These are phyloP conservation scores for Telmatherina bonti DNA, from an alignment of 2,797 vertebrate genomes.

Conservation along the genomic window DNA sequence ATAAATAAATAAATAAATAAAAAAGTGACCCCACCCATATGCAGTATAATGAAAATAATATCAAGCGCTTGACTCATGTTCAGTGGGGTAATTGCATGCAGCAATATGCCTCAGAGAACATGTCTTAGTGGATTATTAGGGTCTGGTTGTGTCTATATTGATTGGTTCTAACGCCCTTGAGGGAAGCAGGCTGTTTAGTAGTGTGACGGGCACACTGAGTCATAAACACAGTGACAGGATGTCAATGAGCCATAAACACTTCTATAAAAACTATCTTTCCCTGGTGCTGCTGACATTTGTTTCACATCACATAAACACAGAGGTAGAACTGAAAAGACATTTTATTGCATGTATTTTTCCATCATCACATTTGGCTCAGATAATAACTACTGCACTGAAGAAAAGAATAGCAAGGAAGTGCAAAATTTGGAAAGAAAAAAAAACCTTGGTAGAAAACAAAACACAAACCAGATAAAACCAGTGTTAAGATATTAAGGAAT, in stretches of 20 bases:
- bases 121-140: constrained; percentile 69
- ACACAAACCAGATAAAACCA: not conserved
- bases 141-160: constrained; percentile 73
- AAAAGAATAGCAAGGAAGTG: not conserved
- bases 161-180: constrained; percentile 78
- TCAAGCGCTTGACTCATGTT: constrained; percentile 38
- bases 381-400: constrained; percentile 17
- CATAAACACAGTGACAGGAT: constrained; percentile 77
- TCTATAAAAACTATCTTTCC: constrained; percentile 73
- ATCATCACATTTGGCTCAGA: constrained; percentile 29
- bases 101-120: constrained; percentile 58
- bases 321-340: constrained; percentile 56
- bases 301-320: constrained; percentile 69
- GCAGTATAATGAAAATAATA: constrained; percentile 51
- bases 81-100: constrained; percentile 26
- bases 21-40: constrained; percentile 19
- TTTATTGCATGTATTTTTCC: constrained; percentile 35
- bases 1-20: no score
- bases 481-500: not conserved
- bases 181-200: constrained; percentile 69
- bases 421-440: not conserved
- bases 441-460: not conserved
- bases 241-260: constrained; percentile 81
- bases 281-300: constrained; percentile 61
- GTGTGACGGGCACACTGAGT: constrained; percentile 74